These are phyloP conservation scores for Cercopithecus mitis DNA, from an alignment of 2,797 vertebrate genomes.

Conservation along the genomic window DNA sequence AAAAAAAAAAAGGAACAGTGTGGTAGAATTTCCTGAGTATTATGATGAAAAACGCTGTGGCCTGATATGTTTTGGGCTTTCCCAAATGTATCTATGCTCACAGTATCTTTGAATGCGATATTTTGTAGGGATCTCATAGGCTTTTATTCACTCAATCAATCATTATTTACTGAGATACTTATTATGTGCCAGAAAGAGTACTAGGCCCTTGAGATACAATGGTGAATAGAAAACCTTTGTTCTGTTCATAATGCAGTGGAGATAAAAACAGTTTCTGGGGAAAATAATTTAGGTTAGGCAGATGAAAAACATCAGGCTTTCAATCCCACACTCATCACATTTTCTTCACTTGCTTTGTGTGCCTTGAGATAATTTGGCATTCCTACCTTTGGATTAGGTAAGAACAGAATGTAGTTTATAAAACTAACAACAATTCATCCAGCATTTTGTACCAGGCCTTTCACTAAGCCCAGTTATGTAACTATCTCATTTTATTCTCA, in stretches of 20 bases:
- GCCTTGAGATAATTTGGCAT: slow-evolving; percentile 48
- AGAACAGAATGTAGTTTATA: slow-evolving; percentile 5
- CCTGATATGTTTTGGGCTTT: background rate
- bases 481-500: slow-evolving; percentile 49
- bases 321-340: background rate
- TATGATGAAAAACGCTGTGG: background rate
- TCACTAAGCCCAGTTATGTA: background rate
- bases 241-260: slow-evolving; percentile 10
- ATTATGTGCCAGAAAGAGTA: slow-evolving; percentile 27
- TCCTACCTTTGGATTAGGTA: background rate
- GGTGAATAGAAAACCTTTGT: background rate
- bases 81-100: background rate
- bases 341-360: slow-evolving; percentile 17
- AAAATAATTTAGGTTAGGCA: slow-evolving; percentile 26
- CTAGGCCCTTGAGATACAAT: slow-evolving; percentile 6
- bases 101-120: slow-evolving; percentile 8
- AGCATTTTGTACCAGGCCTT: background rate
- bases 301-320: background rate
- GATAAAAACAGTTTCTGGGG: background rate
- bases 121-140: background rate
- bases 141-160: background rate
- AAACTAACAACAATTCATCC: background rate
- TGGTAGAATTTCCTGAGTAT: background rate
- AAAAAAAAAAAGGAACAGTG: background rate
- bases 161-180: slow-evolving; percentile 30